These are phyloP conservation scores for Bathynomus jamesi DNA, from an alignment of 1,140 invertebrate species.

Conservation along the genomic window DNA sequence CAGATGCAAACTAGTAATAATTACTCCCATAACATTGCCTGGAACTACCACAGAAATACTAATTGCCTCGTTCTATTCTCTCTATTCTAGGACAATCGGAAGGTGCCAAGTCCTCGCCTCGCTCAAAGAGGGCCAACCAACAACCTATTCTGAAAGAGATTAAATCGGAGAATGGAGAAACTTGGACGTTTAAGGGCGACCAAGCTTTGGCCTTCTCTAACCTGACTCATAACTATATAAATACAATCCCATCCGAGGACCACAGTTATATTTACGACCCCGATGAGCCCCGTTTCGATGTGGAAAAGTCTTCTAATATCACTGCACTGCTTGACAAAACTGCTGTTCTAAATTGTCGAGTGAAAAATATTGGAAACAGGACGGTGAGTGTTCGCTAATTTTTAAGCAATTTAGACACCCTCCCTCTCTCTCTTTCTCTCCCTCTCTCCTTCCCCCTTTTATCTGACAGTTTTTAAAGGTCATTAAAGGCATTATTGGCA, in stretches of 20 bases:
- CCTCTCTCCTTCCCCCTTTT: background rate
- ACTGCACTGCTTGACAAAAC: slow-evolving; percentile 74
- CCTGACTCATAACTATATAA: background rate
- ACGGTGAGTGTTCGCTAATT: slow-evolving; percentile 55
- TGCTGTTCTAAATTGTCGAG: slow-evolving; percentile 71
- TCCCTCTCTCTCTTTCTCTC: background rate
- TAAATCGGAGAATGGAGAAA: background rate
- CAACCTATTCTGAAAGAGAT: background rate
- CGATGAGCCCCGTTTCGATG: slow-evolving; percentile 63
- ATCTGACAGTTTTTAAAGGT: no score
- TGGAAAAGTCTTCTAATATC: slow-evolving; percentile 63
- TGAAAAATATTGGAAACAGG: slow-evolving; percentile 76
- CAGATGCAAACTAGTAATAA: no score
- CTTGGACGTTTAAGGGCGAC: background rate
- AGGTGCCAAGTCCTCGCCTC: background rate
- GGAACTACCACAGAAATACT: background rate
- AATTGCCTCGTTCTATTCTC: background rate
- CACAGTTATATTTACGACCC: slow-evolving; percentile 14
- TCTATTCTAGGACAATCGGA: background rate
- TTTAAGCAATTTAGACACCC: background rate
- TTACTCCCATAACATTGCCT: no score
- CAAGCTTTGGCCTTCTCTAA: background rate
- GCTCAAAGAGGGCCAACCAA: background rate
- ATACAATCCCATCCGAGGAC: background rate
- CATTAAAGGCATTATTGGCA: no score